Percentiles rank a stretch among this genome's conserved stretches.
Evolutionary conservation across 2,888 invertebrate genomes (phyloP).

Genomic region (Onchidella celtica): DNA sequence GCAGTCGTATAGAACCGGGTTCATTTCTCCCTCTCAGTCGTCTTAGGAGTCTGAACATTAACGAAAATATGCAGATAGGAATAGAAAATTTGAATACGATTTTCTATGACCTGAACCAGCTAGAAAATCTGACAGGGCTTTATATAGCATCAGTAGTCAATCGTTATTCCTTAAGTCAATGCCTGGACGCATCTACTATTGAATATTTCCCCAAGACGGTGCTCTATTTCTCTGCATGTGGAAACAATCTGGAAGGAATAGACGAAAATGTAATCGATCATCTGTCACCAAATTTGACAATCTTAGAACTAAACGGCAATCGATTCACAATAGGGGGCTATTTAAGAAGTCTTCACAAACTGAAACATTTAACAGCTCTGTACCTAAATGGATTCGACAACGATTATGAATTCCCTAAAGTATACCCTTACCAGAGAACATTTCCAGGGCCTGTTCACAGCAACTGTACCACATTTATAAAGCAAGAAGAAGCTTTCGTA

Average conservation of each 20-base stretch:
- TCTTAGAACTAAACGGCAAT: slow-evolving; percentile 33
- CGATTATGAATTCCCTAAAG: no score
- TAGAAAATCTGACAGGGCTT: slow-evolving; percentile 2
- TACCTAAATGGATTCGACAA: no score
- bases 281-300: slow-evolving; percentile 37
- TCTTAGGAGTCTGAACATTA: slow-evolving; percentile 36
- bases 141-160: slow-evolving; percentile 37
- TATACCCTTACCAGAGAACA: no score
- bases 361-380: slow-evolving; percentile 15
- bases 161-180: slow-evolving; percentile 32
- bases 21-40: slow-evolving; percentile 34
- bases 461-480: background rate
- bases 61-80: slow-evolving; percentile 40
- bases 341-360: slow-evolving; percentile 16
- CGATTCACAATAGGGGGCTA: slow-evolving; percentile 43
- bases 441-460: background rate
- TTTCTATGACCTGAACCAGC: slow-evolving; percentile 39
- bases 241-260: slow-evolving; percentile 38
- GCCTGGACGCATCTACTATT: slow-evolving; percentile 15
- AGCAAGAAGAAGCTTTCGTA: no score
- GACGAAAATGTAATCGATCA: background rate
- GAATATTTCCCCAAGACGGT: slow-evolving; percentile 31
- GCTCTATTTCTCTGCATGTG: slow-evolving; percentile 25
- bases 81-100: slow-evolving; percentile 35
- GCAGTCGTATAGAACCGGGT: background rate